Conservation (phyloP, 2,888 invertebrate species). For the Leucoma salicis region DNA sequence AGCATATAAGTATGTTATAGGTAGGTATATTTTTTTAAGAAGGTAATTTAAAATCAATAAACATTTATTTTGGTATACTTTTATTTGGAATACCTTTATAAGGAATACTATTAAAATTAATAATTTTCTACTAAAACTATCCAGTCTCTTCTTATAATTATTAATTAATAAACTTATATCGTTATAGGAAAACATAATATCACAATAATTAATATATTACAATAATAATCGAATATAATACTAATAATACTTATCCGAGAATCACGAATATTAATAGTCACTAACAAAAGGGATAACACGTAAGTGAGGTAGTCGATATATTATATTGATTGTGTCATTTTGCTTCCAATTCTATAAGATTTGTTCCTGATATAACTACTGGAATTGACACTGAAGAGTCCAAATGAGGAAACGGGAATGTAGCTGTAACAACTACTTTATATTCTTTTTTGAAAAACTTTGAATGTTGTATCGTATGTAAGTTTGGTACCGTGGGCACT, state of each 20-base stretch:
- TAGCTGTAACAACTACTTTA: conserved; percentile 3
- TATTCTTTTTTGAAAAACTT: conserved; percentile 14
- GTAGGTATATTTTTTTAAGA: too few species aligned
- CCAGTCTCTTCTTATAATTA: background rate
- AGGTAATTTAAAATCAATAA: too few species aligned
- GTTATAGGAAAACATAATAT: background rate
- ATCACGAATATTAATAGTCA: background rate
- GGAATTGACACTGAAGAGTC: conserved; percentile 10
- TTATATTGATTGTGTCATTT: background rate
- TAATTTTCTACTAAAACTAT: background rate
- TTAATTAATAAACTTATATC: background rate
- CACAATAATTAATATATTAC: background rate
- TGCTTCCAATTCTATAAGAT: background rate
- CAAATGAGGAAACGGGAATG: conserved; percentile 8
- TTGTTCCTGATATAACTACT: conserved; percentile 7
- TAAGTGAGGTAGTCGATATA: background rate
- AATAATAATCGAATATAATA: background rate
- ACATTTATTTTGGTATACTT: background rate
- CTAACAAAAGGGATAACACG: background rate
- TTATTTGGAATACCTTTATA: background rate
- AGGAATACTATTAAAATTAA: background rate
- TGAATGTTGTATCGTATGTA: conserved; percentile 11
- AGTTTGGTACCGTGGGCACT: conserved; percentile 5
- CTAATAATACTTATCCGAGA: background rate
- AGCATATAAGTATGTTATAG: too few species aligned